phyloP scores from a whole-genome alignment of 2,797 vertebrate genomes.

The Echeneis naucrates region DNA sequence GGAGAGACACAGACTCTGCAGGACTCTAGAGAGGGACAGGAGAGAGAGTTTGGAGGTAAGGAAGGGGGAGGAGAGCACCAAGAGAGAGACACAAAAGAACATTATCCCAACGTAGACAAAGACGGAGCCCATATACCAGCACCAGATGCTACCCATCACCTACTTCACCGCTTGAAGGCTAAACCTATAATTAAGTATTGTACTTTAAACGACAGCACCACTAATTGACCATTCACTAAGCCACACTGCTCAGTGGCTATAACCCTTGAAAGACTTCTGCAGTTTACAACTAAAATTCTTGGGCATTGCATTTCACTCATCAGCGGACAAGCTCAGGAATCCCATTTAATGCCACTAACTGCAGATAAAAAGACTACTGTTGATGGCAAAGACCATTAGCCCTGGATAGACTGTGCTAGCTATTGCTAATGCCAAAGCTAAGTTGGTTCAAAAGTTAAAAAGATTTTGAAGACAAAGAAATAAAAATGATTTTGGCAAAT shows the following conservation, averaged over 20 bases:
- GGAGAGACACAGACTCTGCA: slow-evolving; percentile 75
- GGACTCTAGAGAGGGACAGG: slow-evolving; percentile 71
- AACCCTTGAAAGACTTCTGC: no score
- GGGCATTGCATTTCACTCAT: neutral
- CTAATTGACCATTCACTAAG: slow-evolving; percentile 33
- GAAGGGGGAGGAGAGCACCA: slow-evolving; percentile 16
- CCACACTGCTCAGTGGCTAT: neutral
- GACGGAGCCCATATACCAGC: slow-evolving; percentile 44
- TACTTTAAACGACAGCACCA: slow-evolving; percentile 33
- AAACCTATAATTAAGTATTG: slow-evolving; percentile 26
- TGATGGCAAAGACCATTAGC: no score
- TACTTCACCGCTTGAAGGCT: slow-evolving; percentile 35
- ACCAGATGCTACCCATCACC: slow-evolving; percentile 72
- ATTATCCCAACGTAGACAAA: slow-evolving; percentile 22
- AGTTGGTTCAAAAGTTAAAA: neutral
- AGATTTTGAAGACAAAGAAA: no score
- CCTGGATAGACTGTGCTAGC: neutral
- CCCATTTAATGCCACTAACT: neutral
- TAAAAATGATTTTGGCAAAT: neutral
- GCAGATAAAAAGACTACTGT: neutral
- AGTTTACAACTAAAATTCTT: no score
- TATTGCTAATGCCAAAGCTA: neutral
- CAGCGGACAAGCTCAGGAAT: neutral
- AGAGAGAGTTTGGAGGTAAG: slow-evolving; percentile 10
- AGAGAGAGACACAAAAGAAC: neutral